Conservation (phyloP, 1,140 invertebrate genomes). For the Whitmania pigra region DNA sequence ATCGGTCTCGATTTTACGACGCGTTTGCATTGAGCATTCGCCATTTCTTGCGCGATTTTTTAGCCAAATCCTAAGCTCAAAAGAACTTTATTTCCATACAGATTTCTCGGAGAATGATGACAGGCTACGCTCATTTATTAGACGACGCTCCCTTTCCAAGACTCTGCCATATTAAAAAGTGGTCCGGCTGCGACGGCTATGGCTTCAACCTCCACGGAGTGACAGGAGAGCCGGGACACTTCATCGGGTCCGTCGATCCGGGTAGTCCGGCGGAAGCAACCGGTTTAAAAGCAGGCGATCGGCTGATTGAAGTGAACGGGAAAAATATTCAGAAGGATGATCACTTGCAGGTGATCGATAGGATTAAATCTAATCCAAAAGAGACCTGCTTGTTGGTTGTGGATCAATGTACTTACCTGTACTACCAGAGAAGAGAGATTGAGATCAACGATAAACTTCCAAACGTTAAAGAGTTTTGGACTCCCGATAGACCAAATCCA, state of each 20-base stretch:
- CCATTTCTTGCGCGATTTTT: too few species aligned
- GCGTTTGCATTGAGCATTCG: too few species aligned
- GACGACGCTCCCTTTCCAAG: conserved; percentile 14
- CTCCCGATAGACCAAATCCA: background rate
- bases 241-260: conserved; percentile 62
- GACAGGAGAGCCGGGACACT: conserved; percentile 77
- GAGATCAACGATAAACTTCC: conserved; percentile 50
- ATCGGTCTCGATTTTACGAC: too few species aligned
- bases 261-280: conserved; percentile 71
- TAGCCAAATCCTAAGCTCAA: too few species aligned
- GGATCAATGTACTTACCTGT: conserved; percentile 62
- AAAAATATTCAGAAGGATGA: background rate
- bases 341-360: conserved; percentile 15
- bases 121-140: too few species aligned
- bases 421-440: conserved; percentile 57
- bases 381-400: conserved; percentile 59
- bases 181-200: conserved; percentile 81
- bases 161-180: conserved; percentile 47
- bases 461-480: conserved; percentile 39
- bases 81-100: too few species aligned
- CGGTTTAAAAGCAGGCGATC: conserved; percentile 69
- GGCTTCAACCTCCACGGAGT: conserved; percentile 92
- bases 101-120: too few species aligned
- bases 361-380: conserved; percentile 13
- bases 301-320: conserved; percentile 34